These are phyloP conservation scores for Pungitius pungitius DNA, from an alignment of 2,113 vertebrate species.

Conservation along the genomic window DNA sequence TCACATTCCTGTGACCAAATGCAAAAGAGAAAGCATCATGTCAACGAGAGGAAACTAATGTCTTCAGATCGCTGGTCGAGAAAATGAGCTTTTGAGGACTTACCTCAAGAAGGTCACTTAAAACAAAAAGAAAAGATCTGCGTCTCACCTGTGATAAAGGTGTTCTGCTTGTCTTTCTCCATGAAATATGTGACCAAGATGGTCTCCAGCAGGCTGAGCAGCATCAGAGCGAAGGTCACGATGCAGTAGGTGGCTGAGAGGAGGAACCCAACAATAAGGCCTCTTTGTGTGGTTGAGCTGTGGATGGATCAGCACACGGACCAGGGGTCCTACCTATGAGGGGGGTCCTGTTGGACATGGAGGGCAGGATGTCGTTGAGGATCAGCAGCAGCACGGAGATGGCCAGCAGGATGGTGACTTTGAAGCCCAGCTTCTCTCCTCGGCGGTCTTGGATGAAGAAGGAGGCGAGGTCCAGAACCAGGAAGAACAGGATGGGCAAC, in stretches of 20 bases:
- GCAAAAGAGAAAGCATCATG: not conserved
- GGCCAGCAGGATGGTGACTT: slow-evolving; percentile 76
- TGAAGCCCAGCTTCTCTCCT: slow-evolving; percentile 81
- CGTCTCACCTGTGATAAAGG: slow-evolving; percentile 35
- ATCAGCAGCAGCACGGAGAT: slow-evolving; percentile 81
- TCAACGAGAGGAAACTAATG: not conserved
- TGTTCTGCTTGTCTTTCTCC: slow-evolving; percentile 42
- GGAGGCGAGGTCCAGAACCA: slow-evolving; percentile 82
- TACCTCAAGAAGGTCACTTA: too few relatives aligned
- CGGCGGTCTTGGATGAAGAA: slow-evolving; percentile 79
- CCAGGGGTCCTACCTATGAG: slow-evolving; percentile 76
- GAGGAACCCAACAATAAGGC: not conserved
- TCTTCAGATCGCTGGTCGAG: not conserved
- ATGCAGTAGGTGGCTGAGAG: slow-evolving; percentile 71
- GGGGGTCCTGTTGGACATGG: slow-evolving; percentile 75
- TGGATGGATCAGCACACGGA: too few relatives aligned
- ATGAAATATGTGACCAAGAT: slow-evolving; percentile 75
- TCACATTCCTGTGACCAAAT: not conserved
- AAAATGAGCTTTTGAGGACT: not conserved
- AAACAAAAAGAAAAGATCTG: too few relatives aligned
- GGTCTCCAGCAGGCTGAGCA: slow-evolving; percentile 81
- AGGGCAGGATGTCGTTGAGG: slow-evolving; percentile 78
- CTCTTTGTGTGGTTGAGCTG: not conserved
- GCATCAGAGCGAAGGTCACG: slow-evolving; percentile 82
- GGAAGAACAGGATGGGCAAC: slow-evolving; percentile 81